A percentile compares a stretch with the other conserved stretches of the same genome.
These are phyloP conservation scores for Aurelia aurita complex sp. Pacific DNA, from an alignment of 30 jellyfish, hydroid and myxozoan genomes.

Conservation along the genomic window DNA sequence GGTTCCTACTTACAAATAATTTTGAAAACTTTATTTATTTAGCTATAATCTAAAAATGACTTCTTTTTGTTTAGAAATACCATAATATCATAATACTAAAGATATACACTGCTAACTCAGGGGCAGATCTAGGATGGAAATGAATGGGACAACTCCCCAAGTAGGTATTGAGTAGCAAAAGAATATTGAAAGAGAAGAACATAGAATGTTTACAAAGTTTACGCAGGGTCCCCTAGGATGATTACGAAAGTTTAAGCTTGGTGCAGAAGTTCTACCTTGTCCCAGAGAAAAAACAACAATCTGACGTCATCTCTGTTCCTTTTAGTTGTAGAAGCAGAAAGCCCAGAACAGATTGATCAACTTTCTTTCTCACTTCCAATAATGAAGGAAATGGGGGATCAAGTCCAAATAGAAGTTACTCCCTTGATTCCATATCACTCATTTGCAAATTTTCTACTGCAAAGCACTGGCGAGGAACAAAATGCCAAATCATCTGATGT, in stretches of 20 bases:
- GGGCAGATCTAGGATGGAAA: no score
- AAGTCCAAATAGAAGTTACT: conserved; percentile 62
- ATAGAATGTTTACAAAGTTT: no score
- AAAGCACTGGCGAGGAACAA: conserved; percentile 34
- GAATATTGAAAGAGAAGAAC: no score
- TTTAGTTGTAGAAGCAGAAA: conserved; percentile 67
- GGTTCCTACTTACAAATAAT: no score
- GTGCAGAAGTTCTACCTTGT: no score
- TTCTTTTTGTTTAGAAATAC: not conserved
- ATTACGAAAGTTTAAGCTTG: no score
- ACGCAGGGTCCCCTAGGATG: no score
- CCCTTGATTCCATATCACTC: conserved; percentile 53
- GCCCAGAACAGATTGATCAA: conserved; percentile 50
- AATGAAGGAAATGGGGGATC: conserved; percentile 64
- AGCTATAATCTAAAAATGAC: not conserved
- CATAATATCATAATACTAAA: not conserved
- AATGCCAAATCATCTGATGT: conserved; percentile 13
- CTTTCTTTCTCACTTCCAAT: conserved; percentile 59
- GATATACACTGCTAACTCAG: no score
- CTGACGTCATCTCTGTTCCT: not conserved
- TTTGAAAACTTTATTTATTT: not conserved
- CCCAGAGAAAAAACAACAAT: no score
- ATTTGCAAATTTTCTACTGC: conserved; percentile 54
- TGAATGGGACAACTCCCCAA: no score
- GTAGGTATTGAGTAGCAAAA: no score